Evolutionary conservation across 2,888 invertebrate species (phyloP).

Genomic region (Heliothis peltigera): DNA sequence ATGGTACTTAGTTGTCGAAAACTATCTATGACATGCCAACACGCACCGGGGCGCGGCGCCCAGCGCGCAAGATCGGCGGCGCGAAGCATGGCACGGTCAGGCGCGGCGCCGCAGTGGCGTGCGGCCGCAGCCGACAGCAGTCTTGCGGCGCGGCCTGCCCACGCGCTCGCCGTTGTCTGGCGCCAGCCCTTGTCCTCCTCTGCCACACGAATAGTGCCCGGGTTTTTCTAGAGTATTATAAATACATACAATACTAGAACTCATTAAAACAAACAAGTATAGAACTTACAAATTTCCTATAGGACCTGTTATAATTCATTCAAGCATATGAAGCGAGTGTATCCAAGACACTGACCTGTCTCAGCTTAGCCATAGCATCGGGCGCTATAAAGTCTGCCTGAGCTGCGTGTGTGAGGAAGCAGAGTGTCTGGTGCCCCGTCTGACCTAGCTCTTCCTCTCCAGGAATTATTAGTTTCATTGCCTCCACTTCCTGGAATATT

Average conservation of each 20-base stretch:
- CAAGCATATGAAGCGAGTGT: too few species aligned
- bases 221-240: slow-evolving; percentile 90
- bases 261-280: not conserved
- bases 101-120: slow-evolving; percentile 94
- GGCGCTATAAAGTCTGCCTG: slow-evolving; percentile 98
- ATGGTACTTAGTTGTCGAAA: too few species aligned
- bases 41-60: slow-evolving; percentile 93
- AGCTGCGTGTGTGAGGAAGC: slow-evolving; percentile 96
- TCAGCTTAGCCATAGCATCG: slow-evolving; percentile 98
- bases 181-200: slow-evolving; percentile 97
- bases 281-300: too few species aligned
- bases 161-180: slow-evolving; percentile 95
- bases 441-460: slow-evolving; percentile 98
- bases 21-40: too few species aligned
- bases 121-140: slow-evolving; percentile 90
- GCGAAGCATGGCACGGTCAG: slow-evolving; percentile 93
- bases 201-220: slow-evolving; percentile 95
- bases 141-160: slow-evolving; percentile 93
- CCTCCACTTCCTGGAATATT: slow-evolving; percentile 95
- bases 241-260: not conserved
- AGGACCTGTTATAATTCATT: too few species aligned
- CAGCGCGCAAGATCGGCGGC: slow-evolving; percentile 94
- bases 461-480: slow-evolving; percentile 96
- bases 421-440: slow-evolving; percentile 96
- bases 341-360: slow-evolving; percentile 94